These are phyloP conservation scores for Rafetus swinhoei DNA, from an alignment of 2,113 vertebrate genomes.

Conservation along the genomic window DNA sequence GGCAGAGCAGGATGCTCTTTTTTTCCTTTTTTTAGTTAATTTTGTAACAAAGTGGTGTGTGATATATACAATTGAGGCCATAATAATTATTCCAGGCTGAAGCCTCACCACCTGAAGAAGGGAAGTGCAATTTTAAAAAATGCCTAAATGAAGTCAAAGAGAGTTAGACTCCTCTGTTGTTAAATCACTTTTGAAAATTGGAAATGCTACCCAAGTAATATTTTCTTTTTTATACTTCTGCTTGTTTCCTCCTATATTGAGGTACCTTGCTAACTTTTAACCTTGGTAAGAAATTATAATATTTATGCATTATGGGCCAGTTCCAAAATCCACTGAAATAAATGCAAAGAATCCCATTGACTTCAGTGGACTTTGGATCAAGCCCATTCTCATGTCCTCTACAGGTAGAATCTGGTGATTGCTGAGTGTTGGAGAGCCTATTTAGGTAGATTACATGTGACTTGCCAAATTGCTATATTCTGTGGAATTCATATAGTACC, in stretches of 20 bases:
- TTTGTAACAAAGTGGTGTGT: too few species aligned
- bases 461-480: neutral
- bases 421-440: neutral
- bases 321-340: neutral
- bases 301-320: neutral
- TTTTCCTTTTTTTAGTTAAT: too few species aligned
- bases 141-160: too few species aligned
- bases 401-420: neutral
- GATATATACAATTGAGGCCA: too few species aligned
- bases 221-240: neutral
- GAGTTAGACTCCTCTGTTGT: too few species aligned
- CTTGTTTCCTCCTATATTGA: neutral
- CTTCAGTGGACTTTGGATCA: neutral
- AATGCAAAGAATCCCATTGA: neutral
- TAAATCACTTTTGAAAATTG: neutral
- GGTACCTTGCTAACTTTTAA: neutral
- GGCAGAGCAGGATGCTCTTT: too few species aligned
- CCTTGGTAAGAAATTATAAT: neutral
- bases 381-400: neutral
- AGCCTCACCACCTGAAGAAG: too few species aligned
- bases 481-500: neutral
- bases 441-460: constrained; percentile 18
- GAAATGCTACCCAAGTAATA: neutral
- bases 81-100: too few species aligned
- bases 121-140: too few species aligned